A percentile compares a stretch with the other conserved stretches of the same genome.
Conservation (phyloP, 2,888 invertebrate genomes). For the Heliconius aoede region DNA sequence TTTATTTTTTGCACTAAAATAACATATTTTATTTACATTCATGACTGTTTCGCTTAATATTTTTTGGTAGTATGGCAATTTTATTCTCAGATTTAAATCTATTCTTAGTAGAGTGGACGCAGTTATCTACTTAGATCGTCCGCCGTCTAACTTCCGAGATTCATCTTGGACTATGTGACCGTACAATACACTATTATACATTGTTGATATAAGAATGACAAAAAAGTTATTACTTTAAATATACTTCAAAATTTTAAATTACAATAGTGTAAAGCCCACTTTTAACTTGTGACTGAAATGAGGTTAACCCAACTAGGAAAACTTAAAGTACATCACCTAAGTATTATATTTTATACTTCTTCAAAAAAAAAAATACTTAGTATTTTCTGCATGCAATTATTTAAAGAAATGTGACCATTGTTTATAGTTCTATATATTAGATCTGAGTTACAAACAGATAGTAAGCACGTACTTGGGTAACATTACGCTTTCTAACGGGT, state of each 20-base stretch:
- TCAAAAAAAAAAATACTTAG: too few species aligned
- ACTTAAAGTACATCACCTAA: too few species aligned
- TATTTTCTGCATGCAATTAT: background rate
- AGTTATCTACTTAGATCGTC: background rate
- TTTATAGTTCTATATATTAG: background rate
- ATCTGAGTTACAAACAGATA: background rate
- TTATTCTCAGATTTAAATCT: background rate
- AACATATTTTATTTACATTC: background rate
- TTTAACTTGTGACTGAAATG: too few species aligned
- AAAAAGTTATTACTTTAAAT: background rate
- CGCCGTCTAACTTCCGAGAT: background rate
- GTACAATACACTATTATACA: background rate
- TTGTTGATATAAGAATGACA: background rate
- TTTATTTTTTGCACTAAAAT: background rate
- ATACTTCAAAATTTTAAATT: background rate
- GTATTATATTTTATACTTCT: too few species aligned
- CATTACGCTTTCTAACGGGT: slow-evolving; percentile 36
- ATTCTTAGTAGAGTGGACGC: background rate
- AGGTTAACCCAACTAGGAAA: too few species aligned
- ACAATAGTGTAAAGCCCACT: too few species aligned
- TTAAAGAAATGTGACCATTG: background rate
- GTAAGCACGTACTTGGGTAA: slow-evolving; percentile 24
- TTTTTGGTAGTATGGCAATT: background rate
- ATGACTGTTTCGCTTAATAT: background rate
- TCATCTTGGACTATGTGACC: background rate